Percentiles rank a stretch among this genome's conserved stretches.
These are phyloP conservation scores for Slavum lentiscoides DNA, from an alignment of 2,888 invertebrate genomes.

Conservation along the genomic window DNA sequence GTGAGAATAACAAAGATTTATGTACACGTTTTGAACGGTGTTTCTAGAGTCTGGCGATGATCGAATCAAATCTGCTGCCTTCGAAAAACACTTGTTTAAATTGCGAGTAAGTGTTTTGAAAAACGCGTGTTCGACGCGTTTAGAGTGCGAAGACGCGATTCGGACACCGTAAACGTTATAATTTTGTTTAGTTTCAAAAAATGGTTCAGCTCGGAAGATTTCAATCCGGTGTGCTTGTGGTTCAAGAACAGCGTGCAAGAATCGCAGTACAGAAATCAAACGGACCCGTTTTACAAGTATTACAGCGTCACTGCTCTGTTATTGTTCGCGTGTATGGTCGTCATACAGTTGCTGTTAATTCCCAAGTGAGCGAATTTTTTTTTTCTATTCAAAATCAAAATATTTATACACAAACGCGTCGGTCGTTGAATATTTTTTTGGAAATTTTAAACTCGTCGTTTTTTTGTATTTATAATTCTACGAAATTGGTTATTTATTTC, in stretches of 20 bases:
- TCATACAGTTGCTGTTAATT: conserved; percentile 78
- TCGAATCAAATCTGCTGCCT: conserved; percentile 87
- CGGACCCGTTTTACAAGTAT: conserved; percentile 82
- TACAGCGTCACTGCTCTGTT: conserved; percentile 79
- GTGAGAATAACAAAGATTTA: not conserved
- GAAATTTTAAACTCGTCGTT: too few species aligned
- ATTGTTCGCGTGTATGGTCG: conserved; percentile 76
- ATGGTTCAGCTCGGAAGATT: conserved; percentile 70
- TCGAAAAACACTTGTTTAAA: conserved; percentile 80
- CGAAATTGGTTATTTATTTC: too few species aligned
- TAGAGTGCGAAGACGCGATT: too few species aligned
- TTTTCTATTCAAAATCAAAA: not conserved
- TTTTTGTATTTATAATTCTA: too few species aligned
- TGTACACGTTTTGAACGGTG: conserved; percentile 52
- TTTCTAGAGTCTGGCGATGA: conserved; percentile 92
- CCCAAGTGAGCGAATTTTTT: conserved; percentile 70
- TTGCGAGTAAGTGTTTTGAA: conserved; percentile 68
- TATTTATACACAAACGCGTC: not conserved
- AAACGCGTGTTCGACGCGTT: not conserved
- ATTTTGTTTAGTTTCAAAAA: conserved; percentile 61
- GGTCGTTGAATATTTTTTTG: too few species aligned
- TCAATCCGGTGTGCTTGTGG: conserved; percentile 80
- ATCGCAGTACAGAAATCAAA: conserved; percentile 75
- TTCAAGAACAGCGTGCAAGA: conserved; percentile 78
- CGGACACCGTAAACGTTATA: not conserved